Percentiles rank a stretch among this genome's conserved stretches.
phyloP scores from a whole-genome alignment of 2,888 invertebrate species.

The Rhagium mordax region DNA sequence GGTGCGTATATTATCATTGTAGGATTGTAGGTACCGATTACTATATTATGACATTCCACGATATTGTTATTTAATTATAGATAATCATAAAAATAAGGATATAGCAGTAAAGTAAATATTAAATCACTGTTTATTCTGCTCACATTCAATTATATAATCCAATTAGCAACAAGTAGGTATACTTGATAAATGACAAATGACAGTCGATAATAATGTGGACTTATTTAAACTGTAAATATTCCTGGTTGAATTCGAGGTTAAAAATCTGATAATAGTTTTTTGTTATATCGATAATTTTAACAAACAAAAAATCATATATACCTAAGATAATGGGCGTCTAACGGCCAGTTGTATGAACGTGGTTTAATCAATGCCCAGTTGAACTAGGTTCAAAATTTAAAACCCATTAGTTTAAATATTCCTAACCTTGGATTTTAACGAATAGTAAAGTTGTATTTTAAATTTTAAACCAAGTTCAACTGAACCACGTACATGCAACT shows the following conservation, averaged over 20 bases:
- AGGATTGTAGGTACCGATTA: background rate
- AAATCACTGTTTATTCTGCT: background rate
- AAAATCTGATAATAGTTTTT: background rate
- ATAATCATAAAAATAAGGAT: background rate
- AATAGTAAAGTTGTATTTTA: no score
- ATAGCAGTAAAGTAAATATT: background rate
- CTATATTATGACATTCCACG: constrained; percentile 5
- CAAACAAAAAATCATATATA: no score
- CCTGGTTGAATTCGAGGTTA: background rate
- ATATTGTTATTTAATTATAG: background rate
- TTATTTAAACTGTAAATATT: background rate
- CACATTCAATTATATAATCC: background rate
- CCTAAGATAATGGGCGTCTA: no score
- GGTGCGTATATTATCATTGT: no score
- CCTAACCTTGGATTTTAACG: no score
- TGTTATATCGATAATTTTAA: no score
- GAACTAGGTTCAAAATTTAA: no score
- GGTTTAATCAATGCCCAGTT: no score
- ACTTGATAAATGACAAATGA: background rate
- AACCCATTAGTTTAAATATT: no score
- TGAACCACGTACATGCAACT: no score
- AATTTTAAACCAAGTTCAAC: no score
- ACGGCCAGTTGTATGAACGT: no score
- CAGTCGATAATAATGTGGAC: background rate
- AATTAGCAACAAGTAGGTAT: background rate